Percentiles rank a stretch among this genome's conserved stretches.
Evolutionary conservation across 2,888 invertebrate species (phyloP).

Genomic region (Iselma pallidipennis): DNA sequence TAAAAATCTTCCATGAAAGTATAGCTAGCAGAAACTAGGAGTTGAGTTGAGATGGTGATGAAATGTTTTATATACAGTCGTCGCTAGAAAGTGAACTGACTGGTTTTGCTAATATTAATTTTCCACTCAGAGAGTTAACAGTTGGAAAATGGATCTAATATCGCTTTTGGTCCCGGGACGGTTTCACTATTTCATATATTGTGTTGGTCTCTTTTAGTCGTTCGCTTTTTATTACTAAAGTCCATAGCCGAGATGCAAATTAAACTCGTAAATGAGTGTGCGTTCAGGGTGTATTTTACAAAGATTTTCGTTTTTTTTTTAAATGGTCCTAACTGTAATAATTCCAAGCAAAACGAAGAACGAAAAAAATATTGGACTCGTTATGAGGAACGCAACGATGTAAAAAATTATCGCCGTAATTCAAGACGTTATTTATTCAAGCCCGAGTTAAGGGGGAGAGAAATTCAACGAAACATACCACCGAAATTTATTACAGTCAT

Average conservation of each 20-base stretch:
- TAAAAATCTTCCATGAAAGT: not conserved
- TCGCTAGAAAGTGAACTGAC: too few relatives aligned
- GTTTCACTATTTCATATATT: too few relatives aligned
- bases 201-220: too few relatives aligned
- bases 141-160: too few relatives aligned
- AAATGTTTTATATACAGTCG: too few relatives aligned
- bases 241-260: too few relatives aligned
- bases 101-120: too few relatives aligned
- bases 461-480: not conserved
- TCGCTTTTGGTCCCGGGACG: too few relatives aligned
- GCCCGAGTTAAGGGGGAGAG: not conserved
- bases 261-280: not conserved
- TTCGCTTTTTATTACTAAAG: too few relatives aligned
- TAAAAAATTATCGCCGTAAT: slow-evolving; percentile 23
- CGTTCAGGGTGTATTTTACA: not conserved
- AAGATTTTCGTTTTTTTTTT: not conserved
- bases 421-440: slow-evolving; percentile 19
- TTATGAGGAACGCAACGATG: slow-evolving; percentile 14
- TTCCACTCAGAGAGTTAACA: too few relatives aligned
- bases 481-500: not conserved
- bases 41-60: not conserved
- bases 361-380: slow-evolving; percentile 16
- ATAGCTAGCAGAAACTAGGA: not conserved
- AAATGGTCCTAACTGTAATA: not conserved
- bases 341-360: not conserved